Evolutionary conservation across 2,113 vertebrate species (phyloP).

Genomic region (Tenebrosternarchus preto): DNA sequence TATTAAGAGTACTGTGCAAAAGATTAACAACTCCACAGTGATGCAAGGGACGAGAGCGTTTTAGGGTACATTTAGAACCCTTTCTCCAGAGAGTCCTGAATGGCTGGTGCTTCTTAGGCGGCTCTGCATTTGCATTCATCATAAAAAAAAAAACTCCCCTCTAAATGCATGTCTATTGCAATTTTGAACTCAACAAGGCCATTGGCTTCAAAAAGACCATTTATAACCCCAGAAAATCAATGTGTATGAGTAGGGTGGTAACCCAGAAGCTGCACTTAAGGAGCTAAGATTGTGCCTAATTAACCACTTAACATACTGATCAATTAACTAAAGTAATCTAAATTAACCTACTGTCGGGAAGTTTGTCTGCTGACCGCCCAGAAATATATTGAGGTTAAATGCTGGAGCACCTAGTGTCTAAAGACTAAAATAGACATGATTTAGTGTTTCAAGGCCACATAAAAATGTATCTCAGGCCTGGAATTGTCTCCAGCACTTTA

Average conservation of each 20-base stretch:
- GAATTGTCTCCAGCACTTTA: slow-evolving; percentile 16
- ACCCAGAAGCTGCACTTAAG: slow-evolving; percentile 78
- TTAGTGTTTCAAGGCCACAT: slow-evolving; percentile 26
- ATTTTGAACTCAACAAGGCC: slow-evolving; percentile 71
- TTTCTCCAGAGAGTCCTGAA: slow-evolving; percentile 19
- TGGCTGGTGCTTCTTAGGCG: slow-evolving; percentile 61
- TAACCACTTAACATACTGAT: slow-evolving; percentile 82
- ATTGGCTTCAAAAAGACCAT: slow-evolving; percentile 82
- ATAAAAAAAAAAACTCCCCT: slow-evolving; percentile 73
- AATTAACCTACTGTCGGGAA: slow-evolving; percentile 81
- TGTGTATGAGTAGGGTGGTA: slow-evolving; percentile 74
- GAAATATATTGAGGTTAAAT: slow-evolving; percentile 73
- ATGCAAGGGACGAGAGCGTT: slow-evolving; percentile 6
- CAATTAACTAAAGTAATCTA: slow-evolving; percentile 84
- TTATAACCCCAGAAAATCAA: slow-evolving; percentile 81
- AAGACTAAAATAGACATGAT: slow-evolving; percentile 40
- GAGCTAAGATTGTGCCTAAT: slow-evolving; percentile 80
- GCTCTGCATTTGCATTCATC: slow-evolving; percentile 71
- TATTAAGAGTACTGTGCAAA: slow-evolving; percentile 11
- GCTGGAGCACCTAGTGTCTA: slow-evolving; percentile 50
- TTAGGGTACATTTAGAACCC: slow-evolving; percentile 29
- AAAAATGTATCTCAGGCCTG: neutral
- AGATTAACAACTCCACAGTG: neutral
- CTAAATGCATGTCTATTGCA: slow-evolving; percentile 74
- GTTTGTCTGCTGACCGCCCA: slow-evolving; percentile 80